These are phyloP conservation scores for Danio tinwini DNA, from an alignment of 2,797 vertebrate species.

Conservation along the genomic window DNA sequence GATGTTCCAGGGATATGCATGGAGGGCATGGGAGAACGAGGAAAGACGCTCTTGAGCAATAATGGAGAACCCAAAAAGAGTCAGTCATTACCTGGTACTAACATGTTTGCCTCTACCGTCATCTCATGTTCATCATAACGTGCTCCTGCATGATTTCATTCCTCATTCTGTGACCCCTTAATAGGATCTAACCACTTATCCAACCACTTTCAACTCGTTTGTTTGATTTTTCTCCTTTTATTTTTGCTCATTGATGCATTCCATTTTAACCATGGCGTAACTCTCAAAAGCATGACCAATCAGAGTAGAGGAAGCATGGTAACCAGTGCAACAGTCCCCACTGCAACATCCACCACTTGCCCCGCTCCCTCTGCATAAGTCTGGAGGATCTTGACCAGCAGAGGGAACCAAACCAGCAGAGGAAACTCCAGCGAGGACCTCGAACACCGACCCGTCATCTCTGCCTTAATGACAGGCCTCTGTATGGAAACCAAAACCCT, in stretches of 20 bases:
- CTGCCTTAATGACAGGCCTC: conserved; percentile 42
- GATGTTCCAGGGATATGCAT: conserved; percentile 55
- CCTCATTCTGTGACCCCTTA: conserved; percentile 31
- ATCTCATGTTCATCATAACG: conserved; percentile 82
- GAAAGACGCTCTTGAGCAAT: conserved; percentile 35
- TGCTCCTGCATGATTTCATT: conserved; percentile 83
- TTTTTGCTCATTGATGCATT: conserved; percentile 38
- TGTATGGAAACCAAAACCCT: conserved; percentile 19
- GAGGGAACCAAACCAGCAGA: conserved; percentile 72
- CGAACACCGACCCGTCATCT: conserved; percentile 45
- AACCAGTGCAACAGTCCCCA: conserved; percentile 73
- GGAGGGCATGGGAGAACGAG: background rate
- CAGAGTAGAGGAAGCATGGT: conserved; percentile 70
- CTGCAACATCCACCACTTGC: conserved; percentile 63
- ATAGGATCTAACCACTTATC: conserved; percentile 50
- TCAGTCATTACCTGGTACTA: conserved; percentile 71
- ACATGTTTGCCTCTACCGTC: conserved; percentile 79
- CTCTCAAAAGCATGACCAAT: conserved; percentile 61
- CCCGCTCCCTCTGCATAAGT: conserved; percentile 52
- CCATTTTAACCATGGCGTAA: conserved; percentile 66
- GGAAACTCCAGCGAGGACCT: conserved; percentile 52
- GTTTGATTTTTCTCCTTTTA: background rate
- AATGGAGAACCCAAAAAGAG: conserved; percentile 45
- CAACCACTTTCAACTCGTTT: conserved; percentile 37
- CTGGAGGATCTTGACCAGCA: conserved; percentile 64